These are phyloP conservation scores for Trichonephila clavata DNA, from an alignment of 1,140 invertebrate species.

Conservation along the genomic window DNA sequence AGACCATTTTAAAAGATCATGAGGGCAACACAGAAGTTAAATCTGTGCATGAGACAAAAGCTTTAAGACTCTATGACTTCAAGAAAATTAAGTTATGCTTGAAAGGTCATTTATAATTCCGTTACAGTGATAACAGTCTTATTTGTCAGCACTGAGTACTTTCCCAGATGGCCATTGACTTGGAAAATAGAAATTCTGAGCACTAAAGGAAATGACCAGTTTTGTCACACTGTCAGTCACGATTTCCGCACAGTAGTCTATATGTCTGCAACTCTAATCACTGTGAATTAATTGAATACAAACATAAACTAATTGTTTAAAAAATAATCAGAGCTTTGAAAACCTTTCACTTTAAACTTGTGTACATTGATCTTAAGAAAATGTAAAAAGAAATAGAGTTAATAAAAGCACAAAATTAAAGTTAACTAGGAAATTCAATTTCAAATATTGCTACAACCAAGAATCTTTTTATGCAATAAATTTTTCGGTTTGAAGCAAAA, in stretches of 20 bases:
- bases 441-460: no score
- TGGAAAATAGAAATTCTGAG: neutral
- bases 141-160: conserved; percentile 34
- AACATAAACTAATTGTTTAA: no score
- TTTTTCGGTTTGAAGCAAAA: no score
- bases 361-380: no score
- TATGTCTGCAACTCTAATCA: neutral
- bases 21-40: neutral
- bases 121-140: conserved; percentile 9
- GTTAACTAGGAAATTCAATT: no score
- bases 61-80: conserved; percentile 35
- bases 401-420: no score
- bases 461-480: no score
- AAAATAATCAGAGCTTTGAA: no score
- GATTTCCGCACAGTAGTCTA: neutral
- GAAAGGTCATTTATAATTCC: conserved; percentile 41
- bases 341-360: no score
- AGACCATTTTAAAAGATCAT: neutral
- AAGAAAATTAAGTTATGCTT: conserved; percentile 39
- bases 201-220: neutral
- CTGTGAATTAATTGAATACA: neutral
- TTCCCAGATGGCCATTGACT: neutral
- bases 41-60: neutral
- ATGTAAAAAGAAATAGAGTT: no score
- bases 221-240: conserved; percentile 4